Evolutionary conservation across 2,888 invertebrate genomes (phyloP).

Genomic region (Amiota mariae): DNA sequence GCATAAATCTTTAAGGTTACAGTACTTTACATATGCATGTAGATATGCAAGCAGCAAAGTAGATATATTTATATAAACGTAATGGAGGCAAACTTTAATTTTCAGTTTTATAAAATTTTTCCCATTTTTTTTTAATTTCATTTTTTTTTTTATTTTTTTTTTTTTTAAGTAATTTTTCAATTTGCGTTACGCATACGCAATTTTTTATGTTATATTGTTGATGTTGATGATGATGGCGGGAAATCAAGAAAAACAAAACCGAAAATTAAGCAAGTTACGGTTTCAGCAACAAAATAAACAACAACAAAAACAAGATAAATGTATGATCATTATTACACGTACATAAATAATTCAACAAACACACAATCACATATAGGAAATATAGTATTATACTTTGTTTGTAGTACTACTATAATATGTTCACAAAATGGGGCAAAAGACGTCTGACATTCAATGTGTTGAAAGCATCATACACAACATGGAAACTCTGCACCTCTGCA

Average conservation of each 20-base stretch:
- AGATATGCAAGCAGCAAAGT: not conserved
- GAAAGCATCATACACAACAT: too few species aligned
- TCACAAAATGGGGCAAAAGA: too few species aligned
- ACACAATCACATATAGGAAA: conserved; percentile 30
- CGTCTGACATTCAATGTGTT: too few species aligned
- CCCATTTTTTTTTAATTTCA: not conserved
- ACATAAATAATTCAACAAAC: conserved; percentile 58
- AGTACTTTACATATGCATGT: not conserved
- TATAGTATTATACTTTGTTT: too few species aligned
- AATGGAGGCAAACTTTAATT: not conserved
- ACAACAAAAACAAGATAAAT: conserved; percentile 55
- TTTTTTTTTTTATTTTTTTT: too few species aligned
- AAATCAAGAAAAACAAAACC: conserved; percentile 9
- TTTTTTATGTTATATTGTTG: not conserved
- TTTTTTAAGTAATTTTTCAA: not conserved
- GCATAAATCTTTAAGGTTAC: conserved; percentile 18
- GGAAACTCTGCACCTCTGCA: too few species aligned
- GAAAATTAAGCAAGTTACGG: conserved; percentile 42
- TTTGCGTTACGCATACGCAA: conserved; percentile 13
- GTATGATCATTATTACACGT: conserved; percentile 62
- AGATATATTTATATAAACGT: not conserved
- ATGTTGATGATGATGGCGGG: not conserved
- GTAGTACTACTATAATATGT: not conserved
- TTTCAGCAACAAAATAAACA: conserved; percentile 5
- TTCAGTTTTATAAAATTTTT: not conserved